Evolutionary conservation across 2,113 vertebrate species (phyloP).

Genomic region (Microcebus tavaratra): DNA sequence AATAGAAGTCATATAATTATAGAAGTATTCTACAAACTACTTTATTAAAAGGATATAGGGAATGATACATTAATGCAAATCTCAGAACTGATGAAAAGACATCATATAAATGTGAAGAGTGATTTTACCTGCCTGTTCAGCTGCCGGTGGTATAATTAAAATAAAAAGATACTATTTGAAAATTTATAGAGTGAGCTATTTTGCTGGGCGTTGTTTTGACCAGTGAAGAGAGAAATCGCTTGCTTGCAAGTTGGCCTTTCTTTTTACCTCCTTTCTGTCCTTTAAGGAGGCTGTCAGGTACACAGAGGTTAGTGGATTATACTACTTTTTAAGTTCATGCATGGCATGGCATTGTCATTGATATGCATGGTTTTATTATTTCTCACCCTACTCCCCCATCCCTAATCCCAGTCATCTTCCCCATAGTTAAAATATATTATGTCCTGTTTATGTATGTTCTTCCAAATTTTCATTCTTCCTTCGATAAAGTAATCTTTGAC

Average conservation of each 20-base stretch:
- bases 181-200: background rate
- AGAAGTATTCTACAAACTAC: background rate
- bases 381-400: background rate
- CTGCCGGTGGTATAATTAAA: background rate
- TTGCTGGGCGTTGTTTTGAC: background rate
- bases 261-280: background rate
- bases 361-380: background rate
- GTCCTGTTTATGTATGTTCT: background rate
- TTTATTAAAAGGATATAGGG: background rate
- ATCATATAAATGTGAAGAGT: background rate
- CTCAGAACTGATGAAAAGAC: background rate
- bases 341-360: background rate
- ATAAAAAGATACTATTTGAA: conserved; percentile 13
- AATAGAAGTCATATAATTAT: background rate
- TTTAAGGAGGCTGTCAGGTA: background rate
- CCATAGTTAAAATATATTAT: background rate
- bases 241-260: background rate
- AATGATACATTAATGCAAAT: background rate
- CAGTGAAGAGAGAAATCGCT: background rate
- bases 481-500: background rate
- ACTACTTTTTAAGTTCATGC: background rate
- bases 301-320: background rate
- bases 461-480: background rate
- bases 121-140: background rate
- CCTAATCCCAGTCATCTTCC: background rate